Conservation (phyloP, 2,888 invertebrate genomes). For the Eupeodes latifasciatus region DNA sequence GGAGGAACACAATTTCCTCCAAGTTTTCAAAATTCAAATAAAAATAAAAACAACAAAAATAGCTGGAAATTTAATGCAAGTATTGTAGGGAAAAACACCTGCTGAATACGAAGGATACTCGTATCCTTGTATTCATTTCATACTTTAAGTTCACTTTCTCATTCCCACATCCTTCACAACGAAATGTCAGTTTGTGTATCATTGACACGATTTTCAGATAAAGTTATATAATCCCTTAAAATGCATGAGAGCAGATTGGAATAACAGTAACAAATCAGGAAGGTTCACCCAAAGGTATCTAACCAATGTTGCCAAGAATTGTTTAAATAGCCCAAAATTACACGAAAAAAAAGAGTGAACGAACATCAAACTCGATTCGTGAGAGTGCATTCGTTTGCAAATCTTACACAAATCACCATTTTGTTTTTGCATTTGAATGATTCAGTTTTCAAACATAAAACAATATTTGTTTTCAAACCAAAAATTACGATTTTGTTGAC, state of each 20-base stretch:
- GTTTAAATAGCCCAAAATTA: no score
- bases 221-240: conserved; percentile 33
- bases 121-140: background rate
- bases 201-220: conserved; percentile 59
- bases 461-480: no score
- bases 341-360: background rate
- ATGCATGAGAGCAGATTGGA: conserved; percentile 5
- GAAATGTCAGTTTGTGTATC: conserved; percentile 45
- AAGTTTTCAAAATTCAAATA: background rate
- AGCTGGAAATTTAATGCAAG: conserved; percentile 35
- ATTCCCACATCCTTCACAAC: background rate
- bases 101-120: conserved; percentile 31
- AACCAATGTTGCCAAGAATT: background rate
- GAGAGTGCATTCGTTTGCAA: no score
- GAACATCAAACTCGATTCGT: no score
- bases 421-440: no score
- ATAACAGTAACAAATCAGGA: background rate
- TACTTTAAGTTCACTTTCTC: background rate
- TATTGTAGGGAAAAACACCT: conserved; percentile 32
- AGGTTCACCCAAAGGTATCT: background rate
- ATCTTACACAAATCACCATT: no score
- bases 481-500: background rate
- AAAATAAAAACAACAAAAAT: background rate
- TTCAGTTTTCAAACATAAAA: no score
- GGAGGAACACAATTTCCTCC: background rate